phyloP scores from a whole-genome alignment of 2,113 vertebrate genomes.

The Corythornis vintsioides region DNA sequence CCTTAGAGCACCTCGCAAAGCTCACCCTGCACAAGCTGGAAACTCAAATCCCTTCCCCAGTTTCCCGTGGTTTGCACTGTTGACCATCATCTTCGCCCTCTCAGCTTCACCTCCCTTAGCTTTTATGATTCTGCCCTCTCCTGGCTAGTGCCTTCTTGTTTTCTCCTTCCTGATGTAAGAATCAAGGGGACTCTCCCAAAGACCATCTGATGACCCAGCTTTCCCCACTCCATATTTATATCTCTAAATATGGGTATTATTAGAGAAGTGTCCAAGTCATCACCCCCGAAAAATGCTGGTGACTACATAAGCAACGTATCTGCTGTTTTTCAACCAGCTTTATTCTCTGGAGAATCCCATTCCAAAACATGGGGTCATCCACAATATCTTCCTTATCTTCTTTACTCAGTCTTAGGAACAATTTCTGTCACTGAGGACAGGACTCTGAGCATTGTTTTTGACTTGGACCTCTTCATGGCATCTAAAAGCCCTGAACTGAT shows the following conservation, averaged over 20 bases:
- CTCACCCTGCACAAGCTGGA: background rate
- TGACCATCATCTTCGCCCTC: background rate
- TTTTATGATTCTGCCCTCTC: constrained; percentile 64
- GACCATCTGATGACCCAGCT: background rate
- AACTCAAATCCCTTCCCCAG: background rate
- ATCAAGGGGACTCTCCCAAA: background rate
- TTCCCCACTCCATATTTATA: background rate
- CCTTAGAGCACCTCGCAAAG: background rate
- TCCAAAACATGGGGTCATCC: background rate
- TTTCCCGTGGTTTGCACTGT: background rate
- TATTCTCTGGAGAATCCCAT: background rate
- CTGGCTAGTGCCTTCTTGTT: background rate
- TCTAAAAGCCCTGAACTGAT: background rate
- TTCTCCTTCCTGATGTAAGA: background rate
- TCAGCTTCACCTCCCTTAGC: background rate
- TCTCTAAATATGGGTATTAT: background rate
- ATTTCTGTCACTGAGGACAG: background rate
- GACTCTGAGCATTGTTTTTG: background rate
- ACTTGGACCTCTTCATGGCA: background rate
- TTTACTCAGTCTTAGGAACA: background rate
- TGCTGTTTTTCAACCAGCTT: background rate
- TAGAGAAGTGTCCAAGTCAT: background rate
- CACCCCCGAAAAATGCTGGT: background rate
- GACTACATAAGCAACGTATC: background rate
- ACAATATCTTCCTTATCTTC: background rate